Percentiles rank a stretch among this genome's conserved stretches.
These are phyloP conservation scores for Piprites chloris DNA, from an alignment of 2,113 vertebrate genomes.

Conservation along the genomic window DNA sequence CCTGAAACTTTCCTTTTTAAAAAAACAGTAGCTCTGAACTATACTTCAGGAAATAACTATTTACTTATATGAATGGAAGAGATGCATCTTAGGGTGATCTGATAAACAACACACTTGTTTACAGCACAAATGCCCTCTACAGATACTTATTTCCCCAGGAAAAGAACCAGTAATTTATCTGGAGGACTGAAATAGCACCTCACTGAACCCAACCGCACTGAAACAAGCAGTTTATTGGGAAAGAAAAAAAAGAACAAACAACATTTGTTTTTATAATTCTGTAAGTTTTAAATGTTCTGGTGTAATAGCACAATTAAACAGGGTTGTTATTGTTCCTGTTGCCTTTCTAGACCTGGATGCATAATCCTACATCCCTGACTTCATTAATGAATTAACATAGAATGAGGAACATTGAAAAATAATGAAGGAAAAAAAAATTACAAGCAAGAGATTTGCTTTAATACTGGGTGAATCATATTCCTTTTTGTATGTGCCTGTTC, in stretches of 20 bases:
- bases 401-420: neutral
- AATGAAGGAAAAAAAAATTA: neutral
- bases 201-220: neutral
- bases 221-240: neutral
- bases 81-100: neutral
- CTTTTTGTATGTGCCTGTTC: neutral
- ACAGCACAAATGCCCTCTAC: neutral
- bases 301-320: neutral
- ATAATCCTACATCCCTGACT: neutral
- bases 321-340: neutral
- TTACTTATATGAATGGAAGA: neutral
- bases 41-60: neutral
- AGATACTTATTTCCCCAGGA: neutral
- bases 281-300: neutral
- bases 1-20: neutral
- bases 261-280: neutral
- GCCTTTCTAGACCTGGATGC: neutral
- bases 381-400: neutral
- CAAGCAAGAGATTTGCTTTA: neutral
- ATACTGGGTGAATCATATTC: neutral
- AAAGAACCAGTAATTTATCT: neutral
- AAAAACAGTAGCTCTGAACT: neutral
- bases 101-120: neutral
- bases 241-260: neutral
- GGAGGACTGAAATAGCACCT: neutral